These are phyloP conservation scores for Strix occidentalis DNA, from an alignment of 2,797 vertebrate species.

Conservation along the genomic window DNA sequence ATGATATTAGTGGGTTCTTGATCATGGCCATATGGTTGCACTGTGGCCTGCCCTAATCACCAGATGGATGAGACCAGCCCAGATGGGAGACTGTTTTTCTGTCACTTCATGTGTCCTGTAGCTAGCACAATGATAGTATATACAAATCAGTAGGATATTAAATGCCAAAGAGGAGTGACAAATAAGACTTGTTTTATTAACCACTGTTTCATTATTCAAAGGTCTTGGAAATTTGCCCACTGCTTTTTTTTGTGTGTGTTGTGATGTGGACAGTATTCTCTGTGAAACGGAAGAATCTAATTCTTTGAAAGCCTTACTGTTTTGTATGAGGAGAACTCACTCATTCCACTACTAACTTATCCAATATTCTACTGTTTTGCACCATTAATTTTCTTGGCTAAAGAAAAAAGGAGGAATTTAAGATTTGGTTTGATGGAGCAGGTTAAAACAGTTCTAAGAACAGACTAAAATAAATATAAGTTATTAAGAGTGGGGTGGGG, in stretches of 20 bases:
- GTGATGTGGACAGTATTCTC: neutral
- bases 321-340: neutral
- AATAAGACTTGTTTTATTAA: conserved; percentile 2
- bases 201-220: neutral
- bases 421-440: neutral
- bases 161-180: neutral
- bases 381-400: neutral
- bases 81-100: neutral
- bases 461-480: conserved; percentile 1
- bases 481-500: neutral
- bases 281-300: neutral
- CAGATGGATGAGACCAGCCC: conserved; percentile 9
- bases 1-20: conserved; percentile 4
- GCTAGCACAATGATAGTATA: neutral
- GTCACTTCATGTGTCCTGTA: neutral
- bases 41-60: conserved; percentile 5
- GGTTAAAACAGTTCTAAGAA: neutral
- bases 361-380: neutral
- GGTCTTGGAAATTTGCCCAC: neutral
- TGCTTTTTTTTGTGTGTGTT: neutral
- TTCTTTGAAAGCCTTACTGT: conserved; percentile 14
- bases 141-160: neutral
- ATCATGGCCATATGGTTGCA: neutral
- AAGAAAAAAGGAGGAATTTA: neutral
- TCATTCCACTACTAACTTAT: neutral